Percentiles rank a stretch among this genome's conserved stretches.
Conservation (phyloP, 2,113 vertebrate genomes). For the Balaeniceps rex region DNA sequence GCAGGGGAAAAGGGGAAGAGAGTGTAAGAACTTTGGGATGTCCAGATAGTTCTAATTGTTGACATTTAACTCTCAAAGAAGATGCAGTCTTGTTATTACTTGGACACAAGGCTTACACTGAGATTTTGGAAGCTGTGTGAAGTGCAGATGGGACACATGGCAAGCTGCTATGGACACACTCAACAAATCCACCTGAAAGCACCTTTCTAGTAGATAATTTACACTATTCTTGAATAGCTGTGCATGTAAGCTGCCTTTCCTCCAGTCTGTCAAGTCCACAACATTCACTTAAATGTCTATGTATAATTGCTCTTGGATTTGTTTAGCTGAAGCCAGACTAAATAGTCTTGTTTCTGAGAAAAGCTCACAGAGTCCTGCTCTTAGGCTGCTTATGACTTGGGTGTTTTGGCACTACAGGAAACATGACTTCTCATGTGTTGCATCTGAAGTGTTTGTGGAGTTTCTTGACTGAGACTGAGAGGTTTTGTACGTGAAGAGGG, state of each 20-base stretch:
- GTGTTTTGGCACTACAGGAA: constrained; percentile 3
- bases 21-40: background rate
- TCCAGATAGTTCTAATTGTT: background rate
- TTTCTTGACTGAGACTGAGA: background rate
- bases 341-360: constrained; percentile 64
- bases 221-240: background rate
- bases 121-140: background rate
- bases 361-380: constrained; percentile 49
- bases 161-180: background rate
- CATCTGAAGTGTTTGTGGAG: constrained; percentile 34
- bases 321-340: constrained; percentile 47
- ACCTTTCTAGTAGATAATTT: background rate
- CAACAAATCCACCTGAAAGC: background rate
- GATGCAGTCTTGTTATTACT: background rate
- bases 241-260: background rate
- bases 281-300: background rate
- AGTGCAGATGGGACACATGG: background rate
- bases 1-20: background rate
- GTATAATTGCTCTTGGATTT: constrained; percentile 40
- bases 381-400: constrained; percentile 11
- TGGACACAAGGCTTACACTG: background rate
- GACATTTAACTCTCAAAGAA: background rate
- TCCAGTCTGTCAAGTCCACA: background rate
- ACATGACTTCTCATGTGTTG: background rate
- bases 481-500: constrained; percentile 10